These are phyloP conservation scores for Volucella inanis DNA, from an alignment of 2,888 invertebrate genomes.

Conservation along the genomic window DNA sequence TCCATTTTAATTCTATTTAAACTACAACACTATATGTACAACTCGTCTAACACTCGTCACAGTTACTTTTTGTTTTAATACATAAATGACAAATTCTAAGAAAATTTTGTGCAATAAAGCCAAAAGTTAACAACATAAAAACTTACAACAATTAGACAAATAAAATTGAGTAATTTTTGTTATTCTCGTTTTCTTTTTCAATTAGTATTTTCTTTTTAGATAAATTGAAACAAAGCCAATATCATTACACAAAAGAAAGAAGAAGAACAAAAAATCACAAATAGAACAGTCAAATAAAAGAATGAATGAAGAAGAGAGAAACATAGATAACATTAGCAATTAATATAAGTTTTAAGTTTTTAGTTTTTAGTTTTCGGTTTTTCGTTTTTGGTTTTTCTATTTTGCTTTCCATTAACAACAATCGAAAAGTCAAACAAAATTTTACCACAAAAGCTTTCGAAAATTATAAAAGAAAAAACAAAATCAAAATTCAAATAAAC, in stretches of 20 bases:
- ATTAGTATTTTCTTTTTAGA: conserved; percentile 9
- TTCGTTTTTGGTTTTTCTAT: not conserved
- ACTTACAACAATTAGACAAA: not conserved
- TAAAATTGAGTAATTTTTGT: too few species aligned
- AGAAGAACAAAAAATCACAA: conserved; percentile 11
- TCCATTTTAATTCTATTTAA: not conserved
- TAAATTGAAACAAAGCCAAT: conserved; percentile 48
- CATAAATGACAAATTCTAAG: conserved; percentile 31
- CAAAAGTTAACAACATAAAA: conserved; percentile 39
- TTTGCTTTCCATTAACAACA: not conserved
- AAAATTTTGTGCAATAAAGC: conserved; percentile 24
- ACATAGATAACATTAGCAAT: conserved; percentile 20
- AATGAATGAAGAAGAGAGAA: not conserved
- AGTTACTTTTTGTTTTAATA: conserved; percentile 30
- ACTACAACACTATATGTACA: too few species aligned
- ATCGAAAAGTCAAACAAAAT: not conserved
- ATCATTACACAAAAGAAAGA: conserved; percentile 9
- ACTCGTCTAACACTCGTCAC: not conserved
- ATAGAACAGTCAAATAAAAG: conserved; percentile 2
- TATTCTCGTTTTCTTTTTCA: not conserved
- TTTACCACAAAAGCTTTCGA: too few species aligned
- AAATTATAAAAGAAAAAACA: not conserved
- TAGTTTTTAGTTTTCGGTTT: too few species aligned
- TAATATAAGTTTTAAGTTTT: not conserved
- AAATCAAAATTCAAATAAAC: conserved; percentile 11